These are phyloP conservation scores for Reticulitermes speratus DNA, from an alignment of 1,140 invertebrate species.

Conservation along the genomic window DNA sequence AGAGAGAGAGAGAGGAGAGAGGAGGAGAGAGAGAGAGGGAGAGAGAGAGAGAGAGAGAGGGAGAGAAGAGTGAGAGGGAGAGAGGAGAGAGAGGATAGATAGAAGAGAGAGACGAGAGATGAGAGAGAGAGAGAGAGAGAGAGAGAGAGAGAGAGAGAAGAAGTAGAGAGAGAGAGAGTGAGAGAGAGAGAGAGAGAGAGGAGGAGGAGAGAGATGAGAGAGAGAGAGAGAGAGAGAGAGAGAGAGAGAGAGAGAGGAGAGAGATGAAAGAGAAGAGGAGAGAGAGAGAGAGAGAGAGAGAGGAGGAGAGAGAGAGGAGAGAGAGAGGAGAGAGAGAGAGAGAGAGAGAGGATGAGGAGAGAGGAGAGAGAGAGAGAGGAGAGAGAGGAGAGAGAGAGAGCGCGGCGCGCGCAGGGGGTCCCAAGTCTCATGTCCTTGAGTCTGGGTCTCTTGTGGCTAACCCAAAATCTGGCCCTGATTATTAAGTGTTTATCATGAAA, in stretches of 20 bases:
- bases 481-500: no score
- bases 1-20: no score
- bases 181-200: not conserved
- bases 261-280: no score
- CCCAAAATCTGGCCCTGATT: no score
- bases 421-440: no score
- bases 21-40: not conserved
- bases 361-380: not conserved
- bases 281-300: not conserved
- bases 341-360: no score
- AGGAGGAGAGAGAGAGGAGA: not conserved
- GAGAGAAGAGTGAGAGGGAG: not conserved
- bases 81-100: not conserved
- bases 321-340: not conserved
- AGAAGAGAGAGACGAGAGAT: not conserved
- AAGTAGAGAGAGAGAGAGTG: not conserved
- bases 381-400: not conserved
- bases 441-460: no score
- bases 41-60: not conserved
- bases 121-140: conserved; percentile 9
- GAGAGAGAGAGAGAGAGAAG: not conserved
- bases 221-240: not conserved
- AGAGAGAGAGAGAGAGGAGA: not conserved
- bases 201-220: no score
- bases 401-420: not conserved